Base-by-base conservation (phyloP, 2,888 invertebrate genomes). In the Syrista parreyssii region DNA sequence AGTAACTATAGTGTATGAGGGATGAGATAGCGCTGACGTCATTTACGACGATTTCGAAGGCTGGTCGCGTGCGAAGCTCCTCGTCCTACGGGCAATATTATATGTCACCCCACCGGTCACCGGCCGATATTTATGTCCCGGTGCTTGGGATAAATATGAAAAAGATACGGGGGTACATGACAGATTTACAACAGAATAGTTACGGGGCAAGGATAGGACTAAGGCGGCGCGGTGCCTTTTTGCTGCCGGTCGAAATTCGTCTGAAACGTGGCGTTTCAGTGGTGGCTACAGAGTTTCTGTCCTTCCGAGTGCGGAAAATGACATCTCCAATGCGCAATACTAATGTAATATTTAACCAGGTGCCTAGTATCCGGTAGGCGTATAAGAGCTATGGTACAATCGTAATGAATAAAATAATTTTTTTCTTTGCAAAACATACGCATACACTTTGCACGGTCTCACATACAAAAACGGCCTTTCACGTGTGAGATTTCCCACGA, bases 111-210 rank as follows among this genome's bases (percentile, higher is more conserved):
- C 77, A 75, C 76, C 75, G 86, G 86, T 87, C 87, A 85, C 81
- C 84, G 73, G 74, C 77, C 82, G 85, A 85, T 85, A 86, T 85
- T 87, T 85, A 86, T 83, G 87, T 86, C 77, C 78, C 75, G 40
- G 72, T 68, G 73, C 68, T 31, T 77, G 80, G 78, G 83, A 83
- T 85, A 86, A 86, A 86, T 86, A 86, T 81, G 82, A 82, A 86
- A 82, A 81, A 81, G 86, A 82, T 82, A 79, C 79, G 76, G 73
- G 74, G 68, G 75, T 55, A 76, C 77, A 68, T 76, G 80, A 80
- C 79, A 80, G 81, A 81, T 81, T 81, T 81, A 81, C 81, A 76
- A 77, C 78, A 69, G 68, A 76, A 76, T 76, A 73, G 76, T 76
- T 31, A 4, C 76, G 72, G 76, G 73, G 73, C 32, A 11, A 23